Conservation (phyloP, 2,888 invertebrate genomes). For the Ophion ellenae region DNA sequence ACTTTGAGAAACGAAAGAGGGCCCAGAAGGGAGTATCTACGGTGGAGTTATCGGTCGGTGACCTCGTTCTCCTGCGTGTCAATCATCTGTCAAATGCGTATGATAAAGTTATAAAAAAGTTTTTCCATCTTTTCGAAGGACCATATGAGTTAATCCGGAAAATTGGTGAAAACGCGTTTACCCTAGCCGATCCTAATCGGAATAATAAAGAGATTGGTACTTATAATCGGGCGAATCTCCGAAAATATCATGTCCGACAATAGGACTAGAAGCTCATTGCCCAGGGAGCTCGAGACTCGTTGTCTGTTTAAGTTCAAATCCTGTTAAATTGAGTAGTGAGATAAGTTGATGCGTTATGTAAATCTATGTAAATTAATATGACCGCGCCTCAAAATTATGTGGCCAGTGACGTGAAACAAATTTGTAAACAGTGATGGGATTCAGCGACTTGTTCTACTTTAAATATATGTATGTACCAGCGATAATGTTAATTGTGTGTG, state of each 20-base stretch:
- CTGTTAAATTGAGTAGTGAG: too few species aligned
- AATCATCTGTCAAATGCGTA: not conserved
- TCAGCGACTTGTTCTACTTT: too few species aligned
- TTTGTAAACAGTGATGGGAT: too few species aligned
- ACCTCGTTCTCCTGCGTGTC: conserved; percentile 1
- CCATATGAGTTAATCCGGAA: not conserved
- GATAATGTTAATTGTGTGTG: too few species aligned
- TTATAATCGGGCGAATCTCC: not conserved
- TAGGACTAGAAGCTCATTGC: too few species aligned
- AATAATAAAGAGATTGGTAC: not conserved
- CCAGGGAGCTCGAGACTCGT: too few species aligned
- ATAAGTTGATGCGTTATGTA: too few species aligned
- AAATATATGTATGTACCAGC: too few species aligned
- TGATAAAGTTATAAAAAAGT: not conserved
- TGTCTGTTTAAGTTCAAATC: too few species aligned
- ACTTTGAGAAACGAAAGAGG: not conserved
- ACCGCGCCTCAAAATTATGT: too few species aligned
- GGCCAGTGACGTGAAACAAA: too few species aligned
- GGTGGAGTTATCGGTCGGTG: not conserved
- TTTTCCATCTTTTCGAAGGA: conserved; percentile 26
- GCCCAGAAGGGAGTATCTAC: not conserved
- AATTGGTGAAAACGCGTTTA: not conserved
- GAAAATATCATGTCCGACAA: not conserved
- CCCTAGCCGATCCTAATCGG: not conserved
- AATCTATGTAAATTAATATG: too few species aligned